These are phyloP conservation scores for Hippolais icterina DNA, from an alignment of 2,113 vertebrate genomes.

Conservation along the genomic window DNA sequence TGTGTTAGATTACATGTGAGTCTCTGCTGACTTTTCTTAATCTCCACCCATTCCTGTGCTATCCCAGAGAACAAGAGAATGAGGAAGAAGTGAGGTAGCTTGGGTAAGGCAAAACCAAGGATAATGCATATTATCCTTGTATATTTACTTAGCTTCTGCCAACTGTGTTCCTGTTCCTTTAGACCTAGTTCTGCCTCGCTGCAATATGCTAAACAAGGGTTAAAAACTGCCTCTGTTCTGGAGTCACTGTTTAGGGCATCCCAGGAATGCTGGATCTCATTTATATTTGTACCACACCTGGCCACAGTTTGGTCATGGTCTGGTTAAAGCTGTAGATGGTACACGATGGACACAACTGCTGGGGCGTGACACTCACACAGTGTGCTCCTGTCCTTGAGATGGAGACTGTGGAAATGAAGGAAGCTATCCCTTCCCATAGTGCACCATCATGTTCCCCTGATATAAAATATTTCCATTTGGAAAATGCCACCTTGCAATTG, in stretches of 20 bases:
- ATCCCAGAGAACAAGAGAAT: background rate
- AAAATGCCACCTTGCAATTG: background rate
- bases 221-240: background rate
- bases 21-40: background rate
- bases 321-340: background rate
- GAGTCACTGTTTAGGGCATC: background rate
- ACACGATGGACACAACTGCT: background rate
- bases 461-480: background rate
- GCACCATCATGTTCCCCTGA: background rate
- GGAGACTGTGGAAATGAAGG: background rate
- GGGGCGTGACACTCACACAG: background rate
- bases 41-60: background rate
- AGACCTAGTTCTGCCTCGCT: background rate
- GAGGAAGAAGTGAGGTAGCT: background rate
- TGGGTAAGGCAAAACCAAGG: background rate
- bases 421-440: background rate
- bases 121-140: background rate
- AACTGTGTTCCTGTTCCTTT: background rate
- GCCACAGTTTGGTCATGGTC: background rate
- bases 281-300: background rate
- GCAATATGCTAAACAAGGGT: background rate
- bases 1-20: background rate
- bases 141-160: background rate
- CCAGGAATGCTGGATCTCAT: background rate
- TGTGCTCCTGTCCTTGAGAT: background rate